Evolutionary conservation across 1,140 invertebrate species (phyloP).

Genomic region (Manduca sexta): DNA sequence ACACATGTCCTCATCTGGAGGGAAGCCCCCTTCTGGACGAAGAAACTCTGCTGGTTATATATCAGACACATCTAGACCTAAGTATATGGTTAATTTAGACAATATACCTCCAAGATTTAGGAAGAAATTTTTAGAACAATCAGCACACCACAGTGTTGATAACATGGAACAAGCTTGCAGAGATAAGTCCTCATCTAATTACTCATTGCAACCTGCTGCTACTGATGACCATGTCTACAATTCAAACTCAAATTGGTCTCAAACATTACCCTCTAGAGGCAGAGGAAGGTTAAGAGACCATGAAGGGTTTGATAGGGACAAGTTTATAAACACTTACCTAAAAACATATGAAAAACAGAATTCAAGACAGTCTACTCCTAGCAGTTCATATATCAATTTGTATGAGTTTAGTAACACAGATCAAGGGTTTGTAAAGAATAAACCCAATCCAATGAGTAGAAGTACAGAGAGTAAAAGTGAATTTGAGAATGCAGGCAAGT

Average conservation of each 20-base stretch:
- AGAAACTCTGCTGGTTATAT: conserved; percentile 64
- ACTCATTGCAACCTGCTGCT: conserved; percentile 33
- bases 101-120: conserved; percentile 69
- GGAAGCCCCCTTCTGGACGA: conserved; percentile 66
- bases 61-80: conserved; percentile 42
- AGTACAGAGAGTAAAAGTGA: conserved; percentile 36
- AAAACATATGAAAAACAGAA: conserved; percentile 61
- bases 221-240: conserved; percentile 39
- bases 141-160: conserved; percentile 60
- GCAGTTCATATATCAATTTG: conserved; percentile 57
- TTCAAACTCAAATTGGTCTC: conserved; percentile 57
- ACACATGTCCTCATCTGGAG: conserved; percentile 50
- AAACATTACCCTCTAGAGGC: conserved; percentile 67
- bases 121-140: conserved; percentile 68
- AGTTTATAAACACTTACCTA: conserved; percentile 58
- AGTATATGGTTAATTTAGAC: conserved; percentile 60
- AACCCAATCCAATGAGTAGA: conserved; percentile 24
- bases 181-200: conserved; percentile 39
- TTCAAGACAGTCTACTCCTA: conserved; percentile 65
- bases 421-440: conserved; percentile 24
- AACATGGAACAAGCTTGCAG: conserved; percentile 53
- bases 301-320: conserved; percentile 66
- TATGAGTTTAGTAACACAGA: conserved; percentile 51
- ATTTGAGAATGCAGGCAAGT: conserved; percentile 38
- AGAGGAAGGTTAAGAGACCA: conserved; percentile 59